These are phyloP conservation scores for Neolamprologus fasciatus DNA, from an alignment of 2,113 vertebrate genomes.

Conservation along the genomic window DNA sequence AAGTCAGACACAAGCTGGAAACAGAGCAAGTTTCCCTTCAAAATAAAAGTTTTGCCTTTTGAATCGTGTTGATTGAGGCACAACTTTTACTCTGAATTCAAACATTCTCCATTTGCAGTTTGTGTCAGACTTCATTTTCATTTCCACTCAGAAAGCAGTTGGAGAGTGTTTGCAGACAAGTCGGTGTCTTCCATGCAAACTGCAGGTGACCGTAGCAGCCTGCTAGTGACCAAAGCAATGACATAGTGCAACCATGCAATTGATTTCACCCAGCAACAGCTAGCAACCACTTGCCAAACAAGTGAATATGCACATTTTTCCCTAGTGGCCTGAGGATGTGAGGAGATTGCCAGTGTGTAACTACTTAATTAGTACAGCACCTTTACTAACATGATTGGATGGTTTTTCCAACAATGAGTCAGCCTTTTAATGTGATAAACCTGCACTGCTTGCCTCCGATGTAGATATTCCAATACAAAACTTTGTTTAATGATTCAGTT, in stretches of 20 bases:
- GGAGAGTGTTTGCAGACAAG: background rate
- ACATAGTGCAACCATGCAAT: background rate
- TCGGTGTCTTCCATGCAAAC: background rate
- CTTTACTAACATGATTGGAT: background rate
- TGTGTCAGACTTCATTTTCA: background rate
- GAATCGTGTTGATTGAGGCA: background rate
- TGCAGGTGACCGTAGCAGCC: background rate
- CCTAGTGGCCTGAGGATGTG: background rate
- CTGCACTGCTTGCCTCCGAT: background rate
- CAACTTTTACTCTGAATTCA: background rate
- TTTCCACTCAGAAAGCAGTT: background rate
- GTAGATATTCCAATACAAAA: background rate
- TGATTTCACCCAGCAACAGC: background rate
- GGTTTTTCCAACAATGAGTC: background rate
- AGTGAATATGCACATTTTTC: background rate
- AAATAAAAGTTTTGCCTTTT: background rate
- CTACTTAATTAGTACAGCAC: background rate
- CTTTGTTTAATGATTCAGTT: background rate
- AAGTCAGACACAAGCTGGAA: background rate
- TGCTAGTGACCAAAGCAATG: background rate
- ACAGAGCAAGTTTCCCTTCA: background rate
- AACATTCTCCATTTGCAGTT: background rate
- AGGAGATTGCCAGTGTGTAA: background rate
- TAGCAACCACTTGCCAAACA: background rate
- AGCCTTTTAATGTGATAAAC: background rate